Evolutionary conservation across 2,888 invertebrate genomes (phyloP).

Genomic region (Aphelenchoides bicaudatus): DNA sequence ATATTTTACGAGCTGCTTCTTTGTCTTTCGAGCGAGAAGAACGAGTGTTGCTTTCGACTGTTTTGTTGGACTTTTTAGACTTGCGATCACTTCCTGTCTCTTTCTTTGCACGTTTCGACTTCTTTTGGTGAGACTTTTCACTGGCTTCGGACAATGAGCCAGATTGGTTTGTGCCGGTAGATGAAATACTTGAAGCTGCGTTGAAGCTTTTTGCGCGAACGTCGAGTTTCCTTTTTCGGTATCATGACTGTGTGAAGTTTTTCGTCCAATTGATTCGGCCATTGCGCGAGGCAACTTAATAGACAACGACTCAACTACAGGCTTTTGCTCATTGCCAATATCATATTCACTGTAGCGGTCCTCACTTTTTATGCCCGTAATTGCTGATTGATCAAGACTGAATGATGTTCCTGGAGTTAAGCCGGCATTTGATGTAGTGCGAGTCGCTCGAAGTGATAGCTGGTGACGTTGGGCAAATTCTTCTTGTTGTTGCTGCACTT

Average conservation of each 20-base stretch:
- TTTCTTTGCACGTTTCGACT: too few species aligned
- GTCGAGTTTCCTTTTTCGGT: not conserved
- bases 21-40: too few species aligned
- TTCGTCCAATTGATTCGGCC: not conserved
- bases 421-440: too few species aligned
- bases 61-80: too few species aligned
- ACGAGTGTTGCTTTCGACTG: too few species aligned
- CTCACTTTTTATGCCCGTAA: not conserved
- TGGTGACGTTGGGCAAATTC: slow-evolving; percentile 15
- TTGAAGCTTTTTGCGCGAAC: not conserved
- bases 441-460: not conserved
- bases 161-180: too few species aligned
- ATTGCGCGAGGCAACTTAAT: not conserved
- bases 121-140: too few species aligned
- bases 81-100: too few species aligned
- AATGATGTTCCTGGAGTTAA: not conserved
- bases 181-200: too few species aligned
- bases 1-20: too few species aligned
- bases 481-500: slow-evolving; percentile 13
- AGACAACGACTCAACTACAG: not conserved
- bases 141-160: too few species aligned
- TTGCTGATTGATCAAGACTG: not conserved
- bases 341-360: not conserved
- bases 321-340: not conserved
- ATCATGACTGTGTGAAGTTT: not conserved